phyloP scores from a whole-genome alignment of 2,797 vertebrate species.

The Sciurus carolinensis region DNA sequence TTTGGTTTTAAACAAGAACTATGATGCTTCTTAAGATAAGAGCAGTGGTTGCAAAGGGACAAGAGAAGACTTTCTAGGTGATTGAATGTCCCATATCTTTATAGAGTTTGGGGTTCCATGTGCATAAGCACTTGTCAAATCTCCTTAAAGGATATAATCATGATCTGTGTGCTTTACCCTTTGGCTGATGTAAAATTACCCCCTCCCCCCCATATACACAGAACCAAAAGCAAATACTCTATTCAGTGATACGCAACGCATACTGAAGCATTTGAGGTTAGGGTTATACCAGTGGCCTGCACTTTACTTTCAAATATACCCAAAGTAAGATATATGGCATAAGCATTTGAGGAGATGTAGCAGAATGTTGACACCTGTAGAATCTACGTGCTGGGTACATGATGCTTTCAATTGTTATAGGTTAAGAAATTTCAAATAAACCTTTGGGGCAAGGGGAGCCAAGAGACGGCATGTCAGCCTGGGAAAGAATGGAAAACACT shows the following conservation, averaged over 20 bases:
- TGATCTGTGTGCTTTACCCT: constrained; percentile 4
- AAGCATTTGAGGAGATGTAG: neutral
- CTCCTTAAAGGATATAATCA: neutral
- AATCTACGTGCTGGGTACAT: neutral
- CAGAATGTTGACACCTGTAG: neutral
- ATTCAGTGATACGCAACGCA: neutral
- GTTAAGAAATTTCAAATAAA: constrained; percentile 25
- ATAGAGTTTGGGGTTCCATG: neutral
- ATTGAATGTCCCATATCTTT: neutral
- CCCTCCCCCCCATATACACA: neutral
- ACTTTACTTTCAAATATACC: neutral
- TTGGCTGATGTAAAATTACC: neutral
- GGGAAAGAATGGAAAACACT: neutral
- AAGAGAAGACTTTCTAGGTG: neutral
- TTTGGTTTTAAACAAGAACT: neutral
- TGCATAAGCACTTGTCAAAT: neutral
- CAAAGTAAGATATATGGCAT: neutral
- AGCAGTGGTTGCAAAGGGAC: neutral
- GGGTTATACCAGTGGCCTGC: neutral
- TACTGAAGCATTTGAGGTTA: neutral
- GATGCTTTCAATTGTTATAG: neutral
- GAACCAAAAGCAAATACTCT: neutral
- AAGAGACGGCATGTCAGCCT: neutral
- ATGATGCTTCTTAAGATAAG: neutral
- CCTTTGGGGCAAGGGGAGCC: neutral